Evolutionary conservation across 2,113 vertebrate genomes (phyloP).

Genomic region (Nothocercus julius): DNA sequence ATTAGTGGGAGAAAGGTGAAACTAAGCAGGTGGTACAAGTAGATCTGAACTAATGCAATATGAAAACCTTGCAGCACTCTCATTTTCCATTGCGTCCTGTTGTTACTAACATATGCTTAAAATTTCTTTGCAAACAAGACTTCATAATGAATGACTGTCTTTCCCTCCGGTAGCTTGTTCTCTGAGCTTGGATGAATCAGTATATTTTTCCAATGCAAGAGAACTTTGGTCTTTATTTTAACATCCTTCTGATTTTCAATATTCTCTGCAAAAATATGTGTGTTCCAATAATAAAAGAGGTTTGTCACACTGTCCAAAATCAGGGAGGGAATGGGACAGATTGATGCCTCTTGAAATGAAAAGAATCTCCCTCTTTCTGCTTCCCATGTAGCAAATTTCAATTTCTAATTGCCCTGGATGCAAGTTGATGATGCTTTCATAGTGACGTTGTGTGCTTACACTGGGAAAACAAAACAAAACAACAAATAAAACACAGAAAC

Average conservation of each 20-base stretch:
- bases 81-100: conserved; percentile 28
- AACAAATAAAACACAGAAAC: too few relatives aligned
- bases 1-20: conserved; percentile 14
- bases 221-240: conserved; percentile 1
- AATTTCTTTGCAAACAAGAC: neutral
- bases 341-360: neutral
- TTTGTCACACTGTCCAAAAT: neutral
- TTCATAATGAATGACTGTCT: neutral
- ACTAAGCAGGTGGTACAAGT: neutral
- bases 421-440: neutral
- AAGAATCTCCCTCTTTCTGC: neutral
- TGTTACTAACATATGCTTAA: conserved; percentile 33
- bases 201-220: neutral
- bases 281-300: neutral
- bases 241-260: neutral
- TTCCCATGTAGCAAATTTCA: neutral
- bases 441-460: fast-evolving
- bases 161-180: neutral
- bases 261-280: neutral
- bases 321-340: neutral
- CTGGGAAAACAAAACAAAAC: neutral
- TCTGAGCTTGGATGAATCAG: neutral
- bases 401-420: neutral
- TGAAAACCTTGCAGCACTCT: neutral
- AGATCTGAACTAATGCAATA: conserved; percentile 43